Evolutionary conservation across 1,140 invertebrate species (phyloP).

Genomic region (Steinernema khuongi): DNA sequence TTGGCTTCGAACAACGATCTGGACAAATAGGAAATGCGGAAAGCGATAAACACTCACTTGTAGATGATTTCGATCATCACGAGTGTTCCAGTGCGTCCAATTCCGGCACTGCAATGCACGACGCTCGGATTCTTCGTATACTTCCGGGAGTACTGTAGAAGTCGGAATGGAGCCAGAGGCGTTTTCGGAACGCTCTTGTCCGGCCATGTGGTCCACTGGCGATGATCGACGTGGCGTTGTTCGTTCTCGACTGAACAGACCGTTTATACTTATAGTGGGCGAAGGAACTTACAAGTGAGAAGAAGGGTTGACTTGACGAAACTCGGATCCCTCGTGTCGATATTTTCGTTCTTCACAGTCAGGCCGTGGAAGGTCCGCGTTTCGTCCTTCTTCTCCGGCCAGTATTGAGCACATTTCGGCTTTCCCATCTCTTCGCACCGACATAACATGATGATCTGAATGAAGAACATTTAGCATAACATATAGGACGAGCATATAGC

Average conservation of each 20-base stretch:
- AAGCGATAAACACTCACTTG: neutral
- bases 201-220: conserved; percentile 40
- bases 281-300: conserved; percentile 30
- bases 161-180: conserved; percentile 24
- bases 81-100: conserved; percentile 40
- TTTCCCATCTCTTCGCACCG: conserved; percentile 85
- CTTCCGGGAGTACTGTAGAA: conserved; percentile 22
- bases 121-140: conserved; percentile 23
- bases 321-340: neutral
- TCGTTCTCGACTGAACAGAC: conserved; percentile 25
- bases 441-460: conserved; percentile 83
- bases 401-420: conserved; percentile 83
- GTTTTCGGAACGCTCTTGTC: conserved; percentile 27
- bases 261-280: neutral
- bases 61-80: conserved; percentile 32
- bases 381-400: conserved; percentile 67
- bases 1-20: conserved; percentile 16
- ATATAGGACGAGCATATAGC: too few species aligned
- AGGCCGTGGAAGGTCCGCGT: neutral
- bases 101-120: conserved; percentile 35
- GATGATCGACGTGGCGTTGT: conserved; percentile 30
- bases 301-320: conserved; percentile 31
- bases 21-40: neutral
- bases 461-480: too few species aligned
- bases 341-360: neutral